Percentiles rank a stretch among this genome's conserved stretches.
Evolutionary conservation across 2,113 vertebrate species (phyloP).

Genomic region (Numenius arquata): DNA sequence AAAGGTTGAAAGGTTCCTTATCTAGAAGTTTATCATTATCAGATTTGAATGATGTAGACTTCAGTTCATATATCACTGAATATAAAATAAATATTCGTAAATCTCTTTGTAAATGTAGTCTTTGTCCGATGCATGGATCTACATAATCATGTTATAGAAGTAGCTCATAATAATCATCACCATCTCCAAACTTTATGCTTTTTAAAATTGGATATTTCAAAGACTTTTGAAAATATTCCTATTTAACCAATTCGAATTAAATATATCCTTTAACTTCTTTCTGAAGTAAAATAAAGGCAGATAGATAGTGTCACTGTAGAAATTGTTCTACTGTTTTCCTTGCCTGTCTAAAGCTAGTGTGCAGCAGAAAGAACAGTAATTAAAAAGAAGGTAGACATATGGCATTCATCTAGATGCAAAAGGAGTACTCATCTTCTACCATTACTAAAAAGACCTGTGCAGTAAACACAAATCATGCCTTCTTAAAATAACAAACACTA

Average conservation of each 20-base stretch:
- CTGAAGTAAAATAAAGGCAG: background rate
- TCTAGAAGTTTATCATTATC: background rate
- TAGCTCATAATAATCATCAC: background rate
- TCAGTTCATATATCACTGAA: background rate
- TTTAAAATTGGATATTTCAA: background rate
- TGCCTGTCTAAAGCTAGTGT: background rate
- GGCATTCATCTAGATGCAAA: background rate
- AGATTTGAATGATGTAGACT: background rate
- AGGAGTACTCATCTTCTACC: background rate
- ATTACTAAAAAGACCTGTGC: background rate
- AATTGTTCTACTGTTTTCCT: background rate
- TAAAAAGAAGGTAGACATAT: background rate
- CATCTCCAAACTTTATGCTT: background rate
- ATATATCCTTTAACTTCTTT: background rate
- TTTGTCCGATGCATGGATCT: background rate
- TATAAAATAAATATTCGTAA: background rate
- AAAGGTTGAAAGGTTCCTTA: background rate
- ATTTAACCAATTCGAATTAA: background rate
- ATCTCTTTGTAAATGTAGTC: background rate
- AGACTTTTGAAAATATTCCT: background rate
- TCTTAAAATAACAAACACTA: background rate
- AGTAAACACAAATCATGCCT: background rate
- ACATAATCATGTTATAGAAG: background rate
- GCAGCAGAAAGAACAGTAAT: background rate
- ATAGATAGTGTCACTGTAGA: background rate